phyloP scores from a whole-genome alignment of 2,888 invertebrate species.

The Anthophora plumipes region DNA sequence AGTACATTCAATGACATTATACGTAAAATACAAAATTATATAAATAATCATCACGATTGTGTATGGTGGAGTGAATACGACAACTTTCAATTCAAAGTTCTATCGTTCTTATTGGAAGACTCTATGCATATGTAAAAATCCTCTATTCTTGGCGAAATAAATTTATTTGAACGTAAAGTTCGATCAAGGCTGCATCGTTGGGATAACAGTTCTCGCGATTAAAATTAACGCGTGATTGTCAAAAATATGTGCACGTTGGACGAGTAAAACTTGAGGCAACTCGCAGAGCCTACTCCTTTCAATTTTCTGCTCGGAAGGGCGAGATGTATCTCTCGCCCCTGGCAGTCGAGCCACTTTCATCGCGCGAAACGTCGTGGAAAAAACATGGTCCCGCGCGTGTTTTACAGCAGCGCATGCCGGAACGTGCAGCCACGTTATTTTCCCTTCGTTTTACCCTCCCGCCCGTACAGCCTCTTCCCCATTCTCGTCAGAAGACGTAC shows the following conservation, averaged over 20 bases:
- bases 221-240: conserved; percentile 25
- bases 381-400: conserved; percentile 41
- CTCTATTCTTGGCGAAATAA: neutral
- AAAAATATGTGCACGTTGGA: neutral
- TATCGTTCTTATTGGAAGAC: too few relatives aligned
- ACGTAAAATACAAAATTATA: too few relatives aligned
- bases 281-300: conserved; percentile 37
- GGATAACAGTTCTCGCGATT: neutral
- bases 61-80: too few relatives aligned
- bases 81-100: too few relatives aligned
- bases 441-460: neutral
- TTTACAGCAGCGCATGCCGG: conserved; percentile 35
- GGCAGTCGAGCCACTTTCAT: conserved; percentile 42
- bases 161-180: too few relatives aligned
- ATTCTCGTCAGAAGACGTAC: conserved; percentile 47
- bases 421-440: conserved; percentile 29
- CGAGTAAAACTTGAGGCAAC: neutral
- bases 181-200: too few relatives aligned
- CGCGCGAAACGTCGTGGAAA: conserved; percentile 57
- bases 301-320: conserved; percentile 50
- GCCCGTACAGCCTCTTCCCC: too few relatives aligned
- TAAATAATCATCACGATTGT: too few relatives aligned
- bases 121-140: neutral
- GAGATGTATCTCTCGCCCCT: conserved; percentile 30
- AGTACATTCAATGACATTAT: too few relatives aligned